Evolutionary conservation across 2,113 vertebrate genomes (phyloP), one percentile per base, ranked within the genome.

Genomic region (Amphiprion percula): DNA sequence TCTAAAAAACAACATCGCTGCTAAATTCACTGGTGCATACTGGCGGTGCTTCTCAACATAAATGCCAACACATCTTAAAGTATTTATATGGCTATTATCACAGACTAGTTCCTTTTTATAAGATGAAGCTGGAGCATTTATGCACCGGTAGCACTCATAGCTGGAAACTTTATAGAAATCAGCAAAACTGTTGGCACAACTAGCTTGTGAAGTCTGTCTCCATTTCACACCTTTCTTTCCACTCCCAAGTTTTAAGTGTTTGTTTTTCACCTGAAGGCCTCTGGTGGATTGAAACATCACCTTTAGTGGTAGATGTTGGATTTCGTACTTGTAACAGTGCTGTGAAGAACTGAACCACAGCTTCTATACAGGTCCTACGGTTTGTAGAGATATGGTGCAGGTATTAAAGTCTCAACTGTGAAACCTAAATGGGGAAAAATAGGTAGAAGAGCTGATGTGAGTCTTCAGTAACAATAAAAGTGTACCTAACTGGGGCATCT

Each of bases 11-110:
- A 0, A 21, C 60, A 49, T 77, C 12, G 5, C 59, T 49, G 30
- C 6, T 69, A 30, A 68, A 60, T 74, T 52, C 50, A 21, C 1
- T 14, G 10, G 23, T 61, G 11, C 65, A 41, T 4, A 49, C 39
- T 77, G 55, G 69, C 68, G 61, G 21, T 62, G 37, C 52, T 61
- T 28, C 26, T 58, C 65, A 26, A 74, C 39, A 68, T 49, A 60
- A 78, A 77, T 28, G 19, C 65, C 30, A 82, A 46, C 49, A 74
- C 72, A 56, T 69, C 46, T 68, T 80, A n/a, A 84, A 79, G 54
- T 69, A 68, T 89, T 89, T 84, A 90, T 85, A 74, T 79, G 77
- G 69, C 44, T 62, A 80, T 84, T 79, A 90, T 79, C 62, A 33
- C 71, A 84, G 41, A 77, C 64, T 15, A 28, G 39, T 68, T 65